Evolutionary conservation across 1,140 invertebrate species (phyloP), one percentile per base, ranked within the genome.

Genomic region (Drosophila suzukii): DNA sequence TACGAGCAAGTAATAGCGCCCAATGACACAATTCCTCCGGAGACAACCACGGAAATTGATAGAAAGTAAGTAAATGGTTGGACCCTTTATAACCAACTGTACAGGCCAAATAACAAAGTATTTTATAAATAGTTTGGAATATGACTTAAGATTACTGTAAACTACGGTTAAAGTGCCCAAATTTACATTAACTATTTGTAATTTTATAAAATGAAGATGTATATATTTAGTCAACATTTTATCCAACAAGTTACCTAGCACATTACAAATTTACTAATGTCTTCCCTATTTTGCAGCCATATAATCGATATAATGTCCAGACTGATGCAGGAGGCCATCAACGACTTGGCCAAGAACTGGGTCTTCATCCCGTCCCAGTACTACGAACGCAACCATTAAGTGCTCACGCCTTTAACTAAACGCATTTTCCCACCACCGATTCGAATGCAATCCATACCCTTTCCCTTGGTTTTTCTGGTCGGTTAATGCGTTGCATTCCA

Each of bases 261-360:
- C 27, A 27, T 27, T 27, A 13, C 15, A 4, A 43, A 43, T 15
- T n/a, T 15, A 47, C 10, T 30, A 12, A 49, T 41, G 1, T 34
- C 15, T 6, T 8, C 6, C 6, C 62, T 44, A 5, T 7, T 24
- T 17, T 51, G 10, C 50, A 91, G 90, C 62, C 58, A 46, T 8
- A 65, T 91, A 5, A 65, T 90, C 27, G 70, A 60, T 0, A 80
- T 90, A 15, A 30, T 91, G 5, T 83, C 75, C 12, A 73, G 76
- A 0, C 51, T 91, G 3, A 76, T 88, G 67, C 75, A 86, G 36
- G 90, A 91, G 58, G 73, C 77, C 13, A 71, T 84, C 1, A 76
- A 58, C 27, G 90, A 91, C 49, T 53, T 91, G 57, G 70, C 90
- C 44, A 91, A 90, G 47, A 91, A 91, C 62, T 91, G 91, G 88